Evolutionary conservation across 2,888 invertebrate genomes (phyloP).

Genomic region (Molorchus minor): DNA sequence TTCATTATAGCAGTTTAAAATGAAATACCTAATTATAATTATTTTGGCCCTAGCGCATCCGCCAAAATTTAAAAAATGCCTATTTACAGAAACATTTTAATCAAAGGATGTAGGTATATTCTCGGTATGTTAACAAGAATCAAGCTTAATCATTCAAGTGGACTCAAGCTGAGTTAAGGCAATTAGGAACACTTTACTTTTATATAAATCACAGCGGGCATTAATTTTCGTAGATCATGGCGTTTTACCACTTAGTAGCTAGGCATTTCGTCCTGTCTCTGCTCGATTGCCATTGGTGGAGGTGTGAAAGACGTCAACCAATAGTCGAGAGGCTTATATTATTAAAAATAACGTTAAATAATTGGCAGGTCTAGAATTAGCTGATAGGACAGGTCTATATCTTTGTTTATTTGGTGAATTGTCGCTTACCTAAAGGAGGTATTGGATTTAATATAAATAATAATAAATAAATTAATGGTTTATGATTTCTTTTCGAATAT

Average conservation of each 20-base stretch:
- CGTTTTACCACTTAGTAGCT: background rate
- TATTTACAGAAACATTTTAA: too few relatives aligned
- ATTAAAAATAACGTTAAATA: slow-evolving; percentile 29
- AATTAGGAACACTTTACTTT: background rate
- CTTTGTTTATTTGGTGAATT: slow-evolving; percentile 9
- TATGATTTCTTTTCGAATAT: too few relatives aligned
- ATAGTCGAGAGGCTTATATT: slow-evolving; percentile 22
- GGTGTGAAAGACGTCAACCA: slow-evolving; percentile 25
- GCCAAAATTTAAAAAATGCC: too few relatives aligned
- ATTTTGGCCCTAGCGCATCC: too few relatives aligned
- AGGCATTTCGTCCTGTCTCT: slow-evolving; percentile 1
- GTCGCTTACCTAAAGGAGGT: too few relatives aligned
- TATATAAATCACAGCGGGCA: background rate
- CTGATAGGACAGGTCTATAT: slow-evolving; percentile 2
- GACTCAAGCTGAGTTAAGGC: background rate
- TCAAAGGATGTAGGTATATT: too few relatives aligned
- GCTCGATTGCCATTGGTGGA: slow-evolving; percentile 28
- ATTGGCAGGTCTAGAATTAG: slow-evolving; percentile 11
- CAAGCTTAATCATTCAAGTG: too few relatives aligned
- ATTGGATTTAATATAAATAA: too few relatives aligned
- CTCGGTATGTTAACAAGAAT: too few relatives aligned
- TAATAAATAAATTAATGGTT: too few relatives aligned
- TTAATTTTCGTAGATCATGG: slow-evolving; percentile 1
- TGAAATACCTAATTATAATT: too few relatives aligned
- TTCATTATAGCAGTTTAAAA: too few relatives aligned